These are phyloP conservation scores for Cebus imitator DNA, from an alignment of 2,113 vertebrate genomes.

Conservation along the genomic window DNA sequence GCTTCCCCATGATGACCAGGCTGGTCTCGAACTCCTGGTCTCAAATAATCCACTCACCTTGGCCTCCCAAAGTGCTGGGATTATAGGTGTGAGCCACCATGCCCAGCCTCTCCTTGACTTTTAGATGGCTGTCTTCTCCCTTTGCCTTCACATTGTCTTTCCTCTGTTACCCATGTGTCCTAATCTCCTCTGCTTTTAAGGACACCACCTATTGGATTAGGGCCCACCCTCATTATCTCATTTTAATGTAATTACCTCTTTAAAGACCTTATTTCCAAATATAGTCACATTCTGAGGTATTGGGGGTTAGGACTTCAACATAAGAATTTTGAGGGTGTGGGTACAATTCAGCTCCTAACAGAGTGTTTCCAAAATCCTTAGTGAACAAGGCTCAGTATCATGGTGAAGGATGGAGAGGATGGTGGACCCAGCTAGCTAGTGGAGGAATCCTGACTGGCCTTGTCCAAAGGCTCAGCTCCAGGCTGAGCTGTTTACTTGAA, in stretches of 20 bases:
- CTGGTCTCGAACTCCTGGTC: no score
- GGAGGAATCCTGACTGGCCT: not conserved
- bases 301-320: not conserved
- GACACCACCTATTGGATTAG: not conserved
- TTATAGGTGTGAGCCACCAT: no score
- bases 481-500: not conserved
- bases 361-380: not conserved
- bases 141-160: not conserved
- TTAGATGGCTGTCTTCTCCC: not conserved
- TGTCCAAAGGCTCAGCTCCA: not conserved
- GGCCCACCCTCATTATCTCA: not conserved
- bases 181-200: not conserved
- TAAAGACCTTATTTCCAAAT: constrained; percentile 10
- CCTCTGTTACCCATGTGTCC: not conserved
- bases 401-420: not conserved
- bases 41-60: no score
- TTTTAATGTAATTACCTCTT: constrained; percentile 14
- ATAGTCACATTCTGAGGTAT: not conserved
- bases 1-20: no score
- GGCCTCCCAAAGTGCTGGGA: no score
- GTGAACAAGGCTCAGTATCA: not conserved
- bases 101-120: not conserved
- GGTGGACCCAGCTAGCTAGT: not conserved
- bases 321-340: not conserved
- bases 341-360: not conserved